A percentile compares a stretch with the other conserved stretches of the same genome.
These are phyloP conservation scores for Octonoba sinensis DNA, from an alignment of 2,888 invertebrate genomes.

Conservation along the genomic window DNA sequence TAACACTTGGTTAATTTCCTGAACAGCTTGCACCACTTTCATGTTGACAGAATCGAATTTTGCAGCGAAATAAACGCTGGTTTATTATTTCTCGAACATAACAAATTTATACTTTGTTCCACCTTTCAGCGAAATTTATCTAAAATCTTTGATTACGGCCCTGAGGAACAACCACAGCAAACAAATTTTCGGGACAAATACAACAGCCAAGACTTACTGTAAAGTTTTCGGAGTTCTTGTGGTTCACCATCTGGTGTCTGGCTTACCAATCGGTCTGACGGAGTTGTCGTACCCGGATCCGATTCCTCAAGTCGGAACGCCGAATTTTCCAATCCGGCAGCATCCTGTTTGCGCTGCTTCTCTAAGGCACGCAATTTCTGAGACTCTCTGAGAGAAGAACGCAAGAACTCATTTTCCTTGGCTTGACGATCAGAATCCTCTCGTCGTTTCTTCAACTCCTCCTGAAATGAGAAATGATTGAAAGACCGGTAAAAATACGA, in stretches of 20 bases:
- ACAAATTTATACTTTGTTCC: too few relatives aligned
- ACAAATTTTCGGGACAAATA: too few relatives aligned
- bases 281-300: neutral
- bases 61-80: too few relatives aligned
- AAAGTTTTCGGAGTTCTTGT: conserved; percentile 9
- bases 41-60: too few relatives aligned
- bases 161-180: too few relatives aligned
- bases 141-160: too few relatives aligned
- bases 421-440: conserved; percentile 90
- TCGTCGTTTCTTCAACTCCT: conserved; percentile 76
- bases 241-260: conserved; percentile 10
- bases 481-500: too few relatives aligned
- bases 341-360: conserved; percentile 46
- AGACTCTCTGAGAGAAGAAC: conserved; percentile 90
- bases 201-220: conserved; percentile 17
- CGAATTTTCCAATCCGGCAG: conserved; percentile 71
- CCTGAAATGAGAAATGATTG: conserved; percentile 7
- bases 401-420: conserved; percentile 91
- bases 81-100: too few relatives aligned
- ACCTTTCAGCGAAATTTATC: too few relatives aligned
- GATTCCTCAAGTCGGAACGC: conserved; percentile 71
- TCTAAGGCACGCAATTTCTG: conserved; percentile 86
- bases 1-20: too few relatives aligned
- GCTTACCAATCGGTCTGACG: neutral
- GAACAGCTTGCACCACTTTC: too few relatives aligned